Base-by-base conservation (phyloP, 1,140 invertebrate genomes). In the Limonius californicus region DNA sequence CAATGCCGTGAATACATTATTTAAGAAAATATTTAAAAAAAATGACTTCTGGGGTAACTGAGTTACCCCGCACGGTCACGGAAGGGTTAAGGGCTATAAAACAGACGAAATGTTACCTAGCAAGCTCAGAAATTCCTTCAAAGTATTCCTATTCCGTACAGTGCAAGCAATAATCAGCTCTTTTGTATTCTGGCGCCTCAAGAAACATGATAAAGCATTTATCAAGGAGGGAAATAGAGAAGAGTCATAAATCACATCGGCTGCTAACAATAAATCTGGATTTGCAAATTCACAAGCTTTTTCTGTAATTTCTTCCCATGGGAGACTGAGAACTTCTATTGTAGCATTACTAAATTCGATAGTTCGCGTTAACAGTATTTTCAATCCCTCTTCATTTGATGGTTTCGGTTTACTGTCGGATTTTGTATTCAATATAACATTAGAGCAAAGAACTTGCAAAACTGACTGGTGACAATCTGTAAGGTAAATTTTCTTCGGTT, bases 401-500 rank as follows among this genome's bases (percentile, higher is more conserved):
- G n/a, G n/a, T 35, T 35, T 35, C n/a, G 7, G 32, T 7, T 14
- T 43, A 14, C 12, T 16, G 4, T 4, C 4, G 19, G 45, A 50
- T 16, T 50, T 18, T 15, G 6, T 23, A 73, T 83, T 83, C 19
- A 76, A 65, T 18, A 63, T 57, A 35, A 83, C 59, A 68, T 84
- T 84, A 50, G 79, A 65, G 54, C 70, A 66, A 2, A 83, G 67
- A 50, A 77, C 75, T 32, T 75, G 68, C 15, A 85, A 63, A 30
- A 85, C 83, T 53, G 64, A 65, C 12, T 70, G 60, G 66, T 84
- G 82, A 71, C 78, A 81, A 67, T 85, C 84, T 0, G 80, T 80
- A 27, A 85, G 81, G 68, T 76, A 74, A 54, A 82, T 81, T 50
- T 71, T 64, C 60, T 74, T 76, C n/a, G 82, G 79, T 14, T 65